Evolutionary conservation across 2,113 vertebrate genomes (phyloP), one percentile per base, ranked within the genome.

Genomic region (Pelecanoides urinatrix): DNA sequence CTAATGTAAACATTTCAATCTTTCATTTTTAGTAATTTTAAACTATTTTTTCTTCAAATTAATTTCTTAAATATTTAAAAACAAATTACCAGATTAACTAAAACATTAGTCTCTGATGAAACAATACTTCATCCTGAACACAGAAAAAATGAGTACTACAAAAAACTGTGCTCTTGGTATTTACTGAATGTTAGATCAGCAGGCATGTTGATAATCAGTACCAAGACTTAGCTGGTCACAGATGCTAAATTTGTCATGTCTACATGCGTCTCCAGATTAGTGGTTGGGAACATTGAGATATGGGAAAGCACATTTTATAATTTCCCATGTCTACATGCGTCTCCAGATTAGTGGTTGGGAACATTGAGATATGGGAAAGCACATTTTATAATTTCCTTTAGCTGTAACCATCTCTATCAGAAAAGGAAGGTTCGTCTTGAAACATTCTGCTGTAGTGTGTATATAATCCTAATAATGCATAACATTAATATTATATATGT

Each of bases 141-240:
- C 7, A 38, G 14, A 10, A 14, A 49, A 50, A 74, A 32, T 1
- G 0, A 59, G 3, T 36, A 25, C 4, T 47, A 10, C 3, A 73
- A 76, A 83, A 79, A 29, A 0, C 8, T 30, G 11, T 58, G 8
- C 7, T 73, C 9, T 81, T 49, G 11, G 1, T 77, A 14, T 78
- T 45, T 87, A 58, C 2, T 40, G 15, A 70, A 40, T 66, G 8
- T 62, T 81, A 65, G 6, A 52, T 44, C 16, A 81, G 14, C 16
- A 77, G 42, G 4, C 16, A 16, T 34, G 34, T 34, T 88, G 21
- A 17, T 59, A 62, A 73, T 62, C 27, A 71, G 40, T 32, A 62
- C 2, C 14, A 66, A 61, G 27, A 38, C n/a, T 38, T 6, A 40
- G 19, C 8, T 91, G 34, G 17, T 62, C 68, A 38, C 15, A 63